Percentiles rank a stretch among this genome's conserved stretches.
Evolutionary conservation across 2,797 vertebrate genomes (phyloP).

Genomic region (Hozukius guyotensis): DNA sequence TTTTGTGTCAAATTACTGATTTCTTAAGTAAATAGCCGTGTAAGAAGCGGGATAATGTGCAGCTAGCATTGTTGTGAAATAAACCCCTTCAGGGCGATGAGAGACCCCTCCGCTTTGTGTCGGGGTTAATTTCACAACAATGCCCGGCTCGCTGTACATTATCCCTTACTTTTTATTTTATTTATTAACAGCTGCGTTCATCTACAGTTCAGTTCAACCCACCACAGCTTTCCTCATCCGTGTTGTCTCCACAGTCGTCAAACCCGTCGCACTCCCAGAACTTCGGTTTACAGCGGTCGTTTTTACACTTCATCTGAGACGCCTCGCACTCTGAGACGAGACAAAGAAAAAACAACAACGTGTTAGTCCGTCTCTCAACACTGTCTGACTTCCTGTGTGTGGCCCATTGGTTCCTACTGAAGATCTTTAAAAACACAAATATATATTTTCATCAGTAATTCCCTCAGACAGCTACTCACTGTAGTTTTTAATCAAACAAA

Average conservation of each 20-base stretch:
- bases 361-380: background rate
- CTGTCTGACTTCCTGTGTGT: background rate
- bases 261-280: conserved; percentile 88
- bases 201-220: conserved; percentile 44
- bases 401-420: background rate
- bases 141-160: too few species aligned
- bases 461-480: background rate
- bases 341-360: background rate
- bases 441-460: background rate
- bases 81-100: too few species aligned
- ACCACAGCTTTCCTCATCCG: conserved; percentile 89
- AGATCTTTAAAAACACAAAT: background rate
- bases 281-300: conserved; percentile 87
- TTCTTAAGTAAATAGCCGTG: too few species aligned
- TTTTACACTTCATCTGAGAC: conserved; percentile 86
- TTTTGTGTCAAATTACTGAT: too few species aligned
- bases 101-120: too few species aligned
- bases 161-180: too few species aligned
- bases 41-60: too few species aligned
- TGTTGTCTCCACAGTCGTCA: conserved; percentile 90
- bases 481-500: background rate
- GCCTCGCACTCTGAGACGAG: conserved; percentile 70
- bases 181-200: background rate
- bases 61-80: too few species aligned
- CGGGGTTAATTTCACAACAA: background rate